These are phyloP conservation scores for Aquatica leii DNA, from an alignment of 2,888 invertebrate species.

Conservation along the genomic window DNA sequence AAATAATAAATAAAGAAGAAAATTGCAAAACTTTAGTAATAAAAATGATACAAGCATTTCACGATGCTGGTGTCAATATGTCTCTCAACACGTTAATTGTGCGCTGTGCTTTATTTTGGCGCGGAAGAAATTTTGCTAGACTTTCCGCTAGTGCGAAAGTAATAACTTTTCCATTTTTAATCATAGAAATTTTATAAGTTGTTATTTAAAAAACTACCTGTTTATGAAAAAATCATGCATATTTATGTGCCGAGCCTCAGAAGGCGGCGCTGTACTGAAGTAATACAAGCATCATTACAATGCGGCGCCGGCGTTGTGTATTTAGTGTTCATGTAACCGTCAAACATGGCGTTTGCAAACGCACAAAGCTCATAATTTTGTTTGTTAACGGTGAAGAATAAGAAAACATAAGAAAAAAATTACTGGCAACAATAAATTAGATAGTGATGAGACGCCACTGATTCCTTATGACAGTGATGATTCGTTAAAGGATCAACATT, in stretches of 20 bases:
- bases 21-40: too few species aligned
- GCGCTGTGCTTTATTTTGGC: neutral
- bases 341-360: neutral
- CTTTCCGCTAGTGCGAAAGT: neutral
- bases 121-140: neutral
- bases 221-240: neutral
- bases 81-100: too few species aligned
- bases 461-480: neutral
- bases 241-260: neutral
- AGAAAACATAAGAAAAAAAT: too few species aligned
- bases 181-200: neutral
- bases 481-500: too few species aligned
- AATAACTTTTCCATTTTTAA: neutral
- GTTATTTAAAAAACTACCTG: neutral
- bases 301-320: neutral
- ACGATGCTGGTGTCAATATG: too few species aligned
- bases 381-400: too few species aligned
- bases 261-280: neutral
- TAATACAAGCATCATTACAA: neutral
- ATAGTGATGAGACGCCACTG: neutral
- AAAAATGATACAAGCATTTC: too few species aligned
- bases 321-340: neutral
- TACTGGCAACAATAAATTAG: neutral
- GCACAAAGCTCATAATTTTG: neutral
- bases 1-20: too few species aligned